Base-by-base conservation (phyloP, 53 echinoderm and acorn worm genomes). In the Temnopleurus reevesii region DNA sequence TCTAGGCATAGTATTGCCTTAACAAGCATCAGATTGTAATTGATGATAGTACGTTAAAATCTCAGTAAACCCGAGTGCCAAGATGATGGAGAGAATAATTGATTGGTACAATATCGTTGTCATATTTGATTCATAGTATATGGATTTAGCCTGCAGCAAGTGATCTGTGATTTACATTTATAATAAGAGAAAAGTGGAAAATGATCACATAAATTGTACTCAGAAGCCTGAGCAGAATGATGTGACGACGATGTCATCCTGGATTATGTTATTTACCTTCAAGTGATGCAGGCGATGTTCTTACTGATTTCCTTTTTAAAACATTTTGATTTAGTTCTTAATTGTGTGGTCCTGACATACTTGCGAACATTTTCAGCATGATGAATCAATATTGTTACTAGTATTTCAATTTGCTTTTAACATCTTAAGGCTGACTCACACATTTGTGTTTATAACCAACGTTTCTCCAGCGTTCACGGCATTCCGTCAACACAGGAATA, bases 101-200 rank as follows among this genome's bases (percentile, higher is more conserved):
- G 71, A 71, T 71, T 71, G 19, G 2, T 30, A n/a, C 71, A 4
- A 71, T 71, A 71, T 71, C 41, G 38, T 71, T 71, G 71, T 71
- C 71, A 71, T 71, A 71, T 41, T 71, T 71, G 71, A 71, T 71
- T 71, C 41, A 71, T n/a, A 8, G 71, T 41, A 30, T 71, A 71
- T 71, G 71, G 41, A 23, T 71, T 71, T 71, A 17, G 41, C 71
- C 71, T 41, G 8, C n/a, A 71, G 71, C 71, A 21, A 38, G 1
- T 0, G 36, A 41, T 38, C 71, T 71, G 43, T 71, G 71, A 71
- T 71, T 71, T 71, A 41, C 71, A 71, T 71, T 71, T 71, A 71
- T 71, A 71, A 71, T 71, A 38, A 38, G 71, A 10, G 33, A 71
- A 23, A 71, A 71, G 1, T 71, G n/a, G 41, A 71, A 43, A 71